Base-by-base conservation (phyloP, 1,140 invertebrate genomes). In the Pantala flavescens region DNA sequence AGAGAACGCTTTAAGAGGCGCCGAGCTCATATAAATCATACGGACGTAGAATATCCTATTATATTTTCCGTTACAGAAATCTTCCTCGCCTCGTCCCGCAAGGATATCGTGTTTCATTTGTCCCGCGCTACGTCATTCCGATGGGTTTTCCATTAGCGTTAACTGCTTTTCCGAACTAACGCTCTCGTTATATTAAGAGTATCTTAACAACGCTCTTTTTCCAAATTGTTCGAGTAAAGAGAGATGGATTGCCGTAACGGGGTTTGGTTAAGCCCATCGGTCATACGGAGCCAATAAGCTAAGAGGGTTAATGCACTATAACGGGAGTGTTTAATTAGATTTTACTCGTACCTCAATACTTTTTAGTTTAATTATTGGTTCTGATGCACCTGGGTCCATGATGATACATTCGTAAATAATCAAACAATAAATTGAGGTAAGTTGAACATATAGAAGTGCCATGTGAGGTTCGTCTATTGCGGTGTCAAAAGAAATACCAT, bases 61-160 rank as follows among this genome's bases (percentile, higher is more conserved):
- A 63, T 19, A 63, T 19, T 63, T 63, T 63, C 49, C 49, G 49
- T 63, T 63, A 63, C 14, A 21, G 49, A 21, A 63, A 63, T 63
- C n/a, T 63, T 63, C n/a, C 49, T 63, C 49, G 49, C 49, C 49
- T 63, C 49, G 49, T 21, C 49, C n/a, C 49, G n/a, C 49, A 21
- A 19, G 49, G n/a, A 63, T 63, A 63, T 63, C 49, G 49, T 63
- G 49, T 63, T 63, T 63, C 49, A 63, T 63, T 63, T 63, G 49
- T 63, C 12, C n/a, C 49, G 49, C 2, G 49, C 49, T 63, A 21
- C 49, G 49, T 63, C 49, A 63, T 21, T 63, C 49, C 49, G 49
- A 63, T 63, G 49, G 49, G 49, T 63, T 63, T 63, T 63, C 49
- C 49, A 63, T 63, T 63, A 63, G 49, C 49, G 49, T 63, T 63